Evolutionary conservation across 92 coral and sea anemone species (phyloP), one percentile per base, ranked within the genome.

Genomic region (Plumapathes pennacea): DNA sequence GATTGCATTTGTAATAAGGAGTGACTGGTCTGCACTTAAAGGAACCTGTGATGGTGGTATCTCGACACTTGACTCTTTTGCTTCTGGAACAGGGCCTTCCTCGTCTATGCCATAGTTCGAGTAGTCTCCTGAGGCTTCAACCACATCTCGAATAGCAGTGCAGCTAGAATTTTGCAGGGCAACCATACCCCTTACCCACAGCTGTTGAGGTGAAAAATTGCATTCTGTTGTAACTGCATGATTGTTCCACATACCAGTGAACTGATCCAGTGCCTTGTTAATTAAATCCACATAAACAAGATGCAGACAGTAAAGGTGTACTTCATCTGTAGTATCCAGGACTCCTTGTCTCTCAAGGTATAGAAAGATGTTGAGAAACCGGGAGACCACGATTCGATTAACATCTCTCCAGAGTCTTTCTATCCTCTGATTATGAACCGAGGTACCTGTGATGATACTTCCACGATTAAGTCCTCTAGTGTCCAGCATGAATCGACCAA

Each of bases 321-420:
- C 38, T 37, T 78, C 85, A 71, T 54, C 54, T 11, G 17, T 19
- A 8, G 78, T 32, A 20, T 60, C 47, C 0, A 77, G 17, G 25
- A 69, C 42, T 3, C 32, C 39, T 18, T 48, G 34, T 19, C 54
- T 38, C 31, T 78, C 79, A 38, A 78, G 85, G 40, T 71, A 70
- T 43, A 71, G 39, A 46, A 78, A 78, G 24, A 78, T 78, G 52
- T 70, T 69, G 21, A 78, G 73, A 34, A 69, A 78, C 3, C 65
- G 49, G 4, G 79, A 60, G 31, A 50, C 58, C 13, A 70, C 55
- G 19, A 78, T 68, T 41, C 79, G 5, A 39, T 78, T 78, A 13
- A 78, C 78, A 45, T 78, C 85, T 30, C 85, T 70, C 85, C 85
- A 78, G 9, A 70, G 67, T 44, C 85, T 22, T 40, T 78, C 79